A percentile compares a stretch with the other conserved stretches of the same genome.
phyloP scores from a whole-genome alignment of 2,113 vertebrate species.

The Silurus meridionalis region DNA sequence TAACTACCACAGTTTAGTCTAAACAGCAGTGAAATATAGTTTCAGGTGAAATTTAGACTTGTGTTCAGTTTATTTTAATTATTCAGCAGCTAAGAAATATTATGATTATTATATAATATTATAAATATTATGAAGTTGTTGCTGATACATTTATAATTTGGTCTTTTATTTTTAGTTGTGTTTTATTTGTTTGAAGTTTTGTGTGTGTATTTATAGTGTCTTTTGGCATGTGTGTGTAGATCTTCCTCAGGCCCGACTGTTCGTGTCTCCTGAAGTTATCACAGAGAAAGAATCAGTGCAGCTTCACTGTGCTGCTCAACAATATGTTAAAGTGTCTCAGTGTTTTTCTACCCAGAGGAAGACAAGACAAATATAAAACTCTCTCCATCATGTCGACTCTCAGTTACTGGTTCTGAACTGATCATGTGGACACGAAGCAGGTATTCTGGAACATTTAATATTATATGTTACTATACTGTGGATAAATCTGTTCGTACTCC shows the following conservation, averaged over 20 bases:
- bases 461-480: conserved; percentile 9
- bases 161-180: too few relatives aligned
- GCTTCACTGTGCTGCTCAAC: conserved; percentile 22
- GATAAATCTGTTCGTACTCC: background rate
- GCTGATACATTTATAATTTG: background rate
- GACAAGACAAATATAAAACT: background rate
- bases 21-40: too few relatives aligned
- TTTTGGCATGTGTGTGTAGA: too few relatives aligned
- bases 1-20: too few relatives aligned
- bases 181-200: too few relatives aligned
- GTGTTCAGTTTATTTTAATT: background rate
- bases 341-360: conserved; percentile 19
- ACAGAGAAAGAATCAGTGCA: background rate
- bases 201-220: too few relatives aligned
- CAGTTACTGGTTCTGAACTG: conserved; percentile 33
- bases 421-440: conserved; percentile 16
- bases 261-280: background rate
- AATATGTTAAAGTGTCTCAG: background rate
- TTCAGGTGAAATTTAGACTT: too few relatives aligned
- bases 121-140: background rate
- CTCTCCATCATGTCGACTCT: conserved; percentile 22
- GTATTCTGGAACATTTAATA: background rate
- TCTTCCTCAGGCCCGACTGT: too few relatives aligned
- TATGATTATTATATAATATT: background rate
- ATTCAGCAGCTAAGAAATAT: background rate